Evolutionary conservation across 2,888 invertebrate species (phyloP).

Genomic region (Eilema caniola): DNA sequence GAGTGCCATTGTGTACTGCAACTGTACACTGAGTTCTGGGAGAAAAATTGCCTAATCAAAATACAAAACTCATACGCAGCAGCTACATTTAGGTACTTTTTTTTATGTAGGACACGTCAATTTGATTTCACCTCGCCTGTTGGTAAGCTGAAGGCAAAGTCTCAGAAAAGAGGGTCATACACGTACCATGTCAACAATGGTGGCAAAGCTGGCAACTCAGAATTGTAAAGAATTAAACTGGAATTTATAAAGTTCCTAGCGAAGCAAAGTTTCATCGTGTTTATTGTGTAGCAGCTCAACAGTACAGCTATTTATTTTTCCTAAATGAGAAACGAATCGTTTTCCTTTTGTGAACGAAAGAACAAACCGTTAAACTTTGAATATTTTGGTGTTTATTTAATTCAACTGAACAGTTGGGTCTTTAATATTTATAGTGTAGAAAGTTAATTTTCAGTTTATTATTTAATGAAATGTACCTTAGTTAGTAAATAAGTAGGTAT

Average conservation of each 20-base stretch:
- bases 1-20: background rate
- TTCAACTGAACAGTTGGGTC: background rate
- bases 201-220: background rate
- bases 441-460: background rate
- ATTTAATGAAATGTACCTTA: no score
- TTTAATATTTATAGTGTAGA: background rate
- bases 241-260: constrained; percentile 12
- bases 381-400: constrained; percentile 4
- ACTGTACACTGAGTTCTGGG: background rate
- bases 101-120: no score
- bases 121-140: no score
- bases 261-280: constrained; percentile 17
- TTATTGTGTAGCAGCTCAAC: constrained; percentile 20
- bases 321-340: constrained; percentile 17
- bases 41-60: background rate
- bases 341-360: constrained; percentile 19
- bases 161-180: no score
- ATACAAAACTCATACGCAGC: background rate
- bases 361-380: background rate
- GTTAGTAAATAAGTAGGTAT: no score
- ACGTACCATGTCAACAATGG: no score
- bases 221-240: background rate
- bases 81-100: background rate
- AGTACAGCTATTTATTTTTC: constrained; percentile 25
- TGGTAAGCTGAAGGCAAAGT: no score